A percentile compares a stretch with the other conserved stretches of the same genome.
Evolutionary conservation across 2,113 vertebrate genomes (phyloP).

Genomic region (Pseudorectes ferrugineus): DNA sequence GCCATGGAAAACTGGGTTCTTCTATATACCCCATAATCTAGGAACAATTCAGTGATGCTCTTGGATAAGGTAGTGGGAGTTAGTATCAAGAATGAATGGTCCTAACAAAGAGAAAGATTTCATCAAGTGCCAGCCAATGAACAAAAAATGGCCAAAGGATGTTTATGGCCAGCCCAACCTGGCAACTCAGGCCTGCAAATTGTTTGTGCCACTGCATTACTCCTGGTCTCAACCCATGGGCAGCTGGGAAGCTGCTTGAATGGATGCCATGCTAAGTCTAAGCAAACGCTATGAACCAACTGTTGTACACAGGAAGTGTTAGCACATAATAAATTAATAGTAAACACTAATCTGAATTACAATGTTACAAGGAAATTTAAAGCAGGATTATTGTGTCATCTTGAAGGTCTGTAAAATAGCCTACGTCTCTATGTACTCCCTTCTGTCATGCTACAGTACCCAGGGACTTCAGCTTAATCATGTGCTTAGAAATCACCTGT

Average conservation of each 20-base stretch:
- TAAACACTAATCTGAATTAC: neutral
- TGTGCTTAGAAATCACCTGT: neutral
- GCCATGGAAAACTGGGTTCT: neutral
- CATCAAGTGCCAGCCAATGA: neutral
- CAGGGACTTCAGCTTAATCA: neutral
- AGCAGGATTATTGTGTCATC: neutral
- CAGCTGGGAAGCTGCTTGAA: neutral
- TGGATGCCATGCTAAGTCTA: neutral
- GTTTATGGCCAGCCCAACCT: neutral
- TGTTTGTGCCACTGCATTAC: neutral
- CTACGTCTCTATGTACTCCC: neutral
- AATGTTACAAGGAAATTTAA: neutral
- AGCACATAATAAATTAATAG: neutral
- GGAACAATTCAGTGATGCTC: neutral
- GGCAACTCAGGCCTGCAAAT: neutral
- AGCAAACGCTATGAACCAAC: neutral
- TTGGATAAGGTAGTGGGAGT: neutral
- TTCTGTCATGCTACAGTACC: rapidly evolving
- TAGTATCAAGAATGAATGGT: neutral
- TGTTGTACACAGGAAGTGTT: neutral
- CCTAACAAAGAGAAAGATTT: neutral
- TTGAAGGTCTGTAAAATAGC: neutral
- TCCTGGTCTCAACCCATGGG: neutral
- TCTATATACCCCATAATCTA: neutral
- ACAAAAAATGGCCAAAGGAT: neutral